These are phyloP conservation scores for Hipposideros armiger DNA, from an alignment of 2,113 vertebrate species.

Conservation along the genomic window DNA sequence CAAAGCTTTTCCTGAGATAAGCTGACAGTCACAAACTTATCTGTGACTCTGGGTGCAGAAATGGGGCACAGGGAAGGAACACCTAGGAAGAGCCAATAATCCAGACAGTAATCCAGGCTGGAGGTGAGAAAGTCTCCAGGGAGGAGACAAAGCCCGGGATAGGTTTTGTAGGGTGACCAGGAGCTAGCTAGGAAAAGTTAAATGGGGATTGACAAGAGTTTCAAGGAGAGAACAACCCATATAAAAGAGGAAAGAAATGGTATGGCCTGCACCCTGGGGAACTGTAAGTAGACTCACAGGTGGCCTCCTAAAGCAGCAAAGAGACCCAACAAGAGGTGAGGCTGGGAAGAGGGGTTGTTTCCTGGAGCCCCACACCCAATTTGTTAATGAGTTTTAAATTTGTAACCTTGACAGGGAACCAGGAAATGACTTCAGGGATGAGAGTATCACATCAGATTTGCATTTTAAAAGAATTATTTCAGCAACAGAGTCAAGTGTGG, in stretches of 20 bases:
- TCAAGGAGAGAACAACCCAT: background rate
- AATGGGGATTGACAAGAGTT: background rate
- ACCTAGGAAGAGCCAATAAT: background rate
- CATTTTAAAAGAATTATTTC: constrained; percentile 42
- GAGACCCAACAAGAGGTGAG: background rate
- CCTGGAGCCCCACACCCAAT: background rate
- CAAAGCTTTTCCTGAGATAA: background rate
- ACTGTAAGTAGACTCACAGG: background rate
- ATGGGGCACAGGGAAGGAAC: background rate
- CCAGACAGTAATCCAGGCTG: background rate
- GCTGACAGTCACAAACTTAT: background rate
- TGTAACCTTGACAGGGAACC: background rate
- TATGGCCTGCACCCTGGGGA: background rate
- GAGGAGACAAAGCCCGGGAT: background rate
- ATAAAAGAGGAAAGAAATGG: background rate
- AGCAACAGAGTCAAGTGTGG: background rate
- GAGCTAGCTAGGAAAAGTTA: background rate
- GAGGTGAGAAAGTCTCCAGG: background rate
- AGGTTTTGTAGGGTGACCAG: background rate
- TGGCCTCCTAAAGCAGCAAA: background rate
- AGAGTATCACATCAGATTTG: constrained; percentile 22
- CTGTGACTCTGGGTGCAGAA: background rate
- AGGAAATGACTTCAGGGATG: background rate
- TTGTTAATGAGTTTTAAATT: constrained; percentile 37
- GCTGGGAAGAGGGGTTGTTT: background rate